A percentile compares a stretch with the other conserved stretches of the same genome.
Evolutionary conservation across 2,113 vertebrate genomes (phyloP).

Genomic region (Glaucidium brasilianum): DNA sequence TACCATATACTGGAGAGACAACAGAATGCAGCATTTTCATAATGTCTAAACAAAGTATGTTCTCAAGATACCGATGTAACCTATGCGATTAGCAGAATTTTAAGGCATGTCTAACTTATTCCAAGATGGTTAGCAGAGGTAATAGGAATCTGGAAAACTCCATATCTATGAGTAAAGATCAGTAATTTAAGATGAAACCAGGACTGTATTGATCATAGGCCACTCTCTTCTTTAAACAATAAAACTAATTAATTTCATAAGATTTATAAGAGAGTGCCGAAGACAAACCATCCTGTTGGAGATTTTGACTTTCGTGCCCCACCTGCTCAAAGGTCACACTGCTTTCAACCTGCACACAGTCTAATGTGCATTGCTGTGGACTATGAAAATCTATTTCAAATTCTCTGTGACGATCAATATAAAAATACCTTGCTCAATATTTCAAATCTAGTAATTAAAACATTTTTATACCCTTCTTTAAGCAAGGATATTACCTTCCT

Average conservation of each 20-base stretch:
- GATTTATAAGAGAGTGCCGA: neutral
- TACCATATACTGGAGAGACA: neutral
- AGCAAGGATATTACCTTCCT: neutral
- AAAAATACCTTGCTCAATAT: neutral
- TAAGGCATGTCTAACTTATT: neutral
- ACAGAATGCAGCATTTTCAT: neutral
- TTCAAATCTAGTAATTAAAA: conserved; percentile 31
- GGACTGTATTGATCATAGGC: neutral
- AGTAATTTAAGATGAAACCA: neutral
- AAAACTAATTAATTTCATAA: neutral
- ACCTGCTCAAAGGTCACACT: neutral
- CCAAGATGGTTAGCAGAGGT: neutral
- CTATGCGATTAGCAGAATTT: neutral
- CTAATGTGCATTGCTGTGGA: neutral
- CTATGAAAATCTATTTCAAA: neutral
- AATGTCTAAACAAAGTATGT: neutral
- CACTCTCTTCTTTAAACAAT: neutral
- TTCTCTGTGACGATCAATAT: neutral
- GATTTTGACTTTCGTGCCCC: neutral
- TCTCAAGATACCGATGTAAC: neutral
- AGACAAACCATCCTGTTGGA: neutral
- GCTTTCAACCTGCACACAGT: neutral
- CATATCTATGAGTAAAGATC: neutral
- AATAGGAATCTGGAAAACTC: neutral
- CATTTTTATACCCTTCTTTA: neutral